Evolutionary conservation across 2,888 invertebrate genomes (phyloP).

Genomic region (Erannis defoliaria): DNA sequence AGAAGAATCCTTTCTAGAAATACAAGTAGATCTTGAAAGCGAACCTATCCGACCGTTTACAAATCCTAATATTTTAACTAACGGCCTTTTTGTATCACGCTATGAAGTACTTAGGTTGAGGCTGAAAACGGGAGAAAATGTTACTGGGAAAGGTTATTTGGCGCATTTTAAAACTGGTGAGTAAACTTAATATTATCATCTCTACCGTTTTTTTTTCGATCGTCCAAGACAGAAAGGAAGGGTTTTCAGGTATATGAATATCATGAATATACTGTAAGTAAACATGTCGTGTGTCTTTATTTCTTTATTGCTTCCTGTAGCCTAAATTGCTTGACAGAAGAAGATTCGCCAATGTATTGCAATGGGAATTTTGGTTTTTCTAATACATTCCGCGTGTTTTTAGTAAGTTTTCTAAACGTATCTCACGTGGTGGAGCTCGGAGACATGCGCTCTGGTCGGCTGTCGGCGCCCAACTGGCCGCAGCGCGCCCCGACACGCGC

Average conservation of each 20-base stretch:
- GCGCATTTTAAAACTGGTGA: conserved; percentile 89
- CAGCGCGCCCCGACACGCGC: conserved; percentile 61
- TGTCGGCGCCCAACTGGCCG: conserved; percentile 75
- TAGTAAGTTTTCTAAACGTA: conserved; percentile 73
- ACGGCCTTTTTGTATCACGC: conserved; percentile 89
- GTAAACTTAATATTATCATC: conserved; percentile 33
- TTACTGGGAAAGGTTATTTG: conserved; percentile 89
- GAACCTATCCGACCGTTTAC: conserved; percentile 86
- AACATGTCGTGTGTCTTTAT: too few species aligned
- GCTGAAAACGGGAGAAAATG: conserved; percentile 88
- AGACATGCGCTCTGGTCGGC: conserved; percentile 55
- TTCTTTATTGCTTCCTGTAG: too few species aligned
- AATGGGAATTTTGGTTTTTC: conserved; percentile 12
- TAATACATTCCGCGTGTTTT: conserved; percentile 31
- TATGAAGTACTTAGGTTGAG: conserved; percentile 88
- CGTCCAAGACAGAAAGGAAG: too few species aligned
- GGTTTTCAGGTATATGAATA: too few species aligned
- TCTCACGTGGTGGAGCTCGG: conserved; percentile 66
- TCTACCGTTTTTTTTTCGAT: not conserved
- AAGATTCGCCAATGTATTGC: too few species aligned
- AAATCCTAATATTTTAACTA: conserved; percentile 85
- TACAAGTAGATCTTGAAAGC: conserved; percentile 86
- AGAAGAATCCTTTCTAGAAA: conserved; percentile 80
- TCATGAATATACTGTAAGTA: too few species aligned
- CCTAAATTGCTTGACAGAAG: too few species aligned